phyloP scores from a whole-genome alignment of 2,888 invertebrate genomes.

The Clunio marinus region DNA sequence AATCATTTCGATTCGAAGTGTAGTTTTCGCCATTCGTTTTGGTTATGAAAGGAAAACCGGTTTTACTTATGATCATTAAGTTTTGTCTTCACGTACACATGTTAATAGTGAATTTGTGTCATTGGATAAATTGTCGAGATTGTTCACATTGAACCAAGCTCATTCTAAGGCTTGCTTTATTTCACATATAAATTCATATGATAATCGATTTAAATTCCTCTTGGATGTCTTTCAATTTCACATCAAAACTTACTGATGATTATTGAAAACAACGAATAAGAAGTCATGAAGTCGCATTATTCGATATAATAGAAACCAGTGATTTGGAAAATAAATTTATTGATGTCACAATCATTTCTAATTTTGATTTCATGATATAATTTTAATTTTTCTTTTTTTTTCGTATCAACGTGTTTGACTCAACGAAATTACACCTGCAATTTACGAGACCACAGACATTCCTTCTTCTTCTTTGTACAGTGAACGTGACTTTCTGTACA shows the following conservation, averaged over 20 bases:
- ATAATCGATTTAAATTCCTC: conserved; percentile 4
- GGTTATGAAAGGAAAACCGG: background rate
- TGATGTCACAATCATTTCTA: conserved; percentile 21
- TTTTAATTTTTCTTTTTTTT: conserved; percentile 1
- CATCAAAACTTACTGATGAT: background rate
- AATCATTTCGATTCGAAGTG: background rate
- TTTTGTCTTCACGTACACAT: conserved; percentile 2
- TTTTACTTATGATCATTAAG: conserved; percentile 6
- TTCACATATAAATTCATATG: background rate
- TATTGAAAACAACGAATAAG: background rate
- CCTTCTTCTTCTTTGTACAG: background rate
- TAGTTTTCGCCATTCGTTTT: background rate
- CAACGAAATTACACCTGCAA: background rate
- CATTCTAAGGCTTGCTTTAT: no score
- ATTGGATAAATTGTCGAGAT: background rate
- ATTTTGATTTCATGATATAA: conserved; percentile 28
- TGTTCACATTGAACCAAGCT: background rate
- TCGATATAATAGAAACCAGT: conserved; percentile 2
- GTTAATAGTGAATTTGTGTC: conserved; percentile 8
- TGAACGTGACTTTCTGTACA: background rate
- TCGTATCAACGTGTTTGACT: no score
- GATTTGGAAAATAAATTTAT: conserved; percentile 1
- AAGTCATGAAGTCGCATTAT: background rate
- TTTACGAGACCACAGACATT: background rate
- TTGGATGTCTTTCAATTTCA: background rate